Evolutionary conservation across 2,113 vertebrate genomes (phyloP).

Genomic region (Hepsetus odoe): DNA sequence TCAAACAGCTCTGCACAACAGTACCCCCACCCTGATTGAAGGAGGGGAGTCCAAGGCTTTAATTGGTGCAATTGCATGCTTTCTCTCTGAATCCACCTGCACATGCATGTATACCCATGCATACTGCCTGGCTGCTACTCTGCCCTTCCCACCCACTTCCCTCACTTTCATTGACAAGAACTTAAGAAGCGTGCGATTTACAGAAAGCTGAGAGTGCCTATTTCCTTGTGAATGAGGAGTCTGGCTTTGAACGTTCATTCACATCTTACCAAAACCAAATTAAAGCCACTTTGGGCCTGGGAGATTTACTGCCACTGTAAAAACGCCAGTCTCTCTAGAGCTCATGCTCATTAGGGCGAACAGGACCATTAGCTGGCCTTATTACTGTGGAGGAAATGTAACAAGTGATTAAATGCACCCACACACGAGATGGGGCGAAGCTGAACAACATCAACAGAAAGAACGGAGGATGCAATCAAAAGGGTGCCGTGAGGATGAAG

Average conservation of each 20-base stretch:
- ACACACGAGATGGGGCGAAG: slow-evolving; percentile 5
- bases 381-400: slow-evolving; percentile 28
- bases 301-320: slow-evolving; percentile 45
- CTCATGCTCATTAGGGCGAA: slow-evolving; percentile 35
- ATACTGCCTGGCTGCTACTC: too few species aligned
- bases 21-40: too few species aligned
- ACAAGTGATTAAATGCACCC: slow-evolving; percentile 37
- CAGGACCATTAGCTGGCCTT: slow-evolving; percentile 19
- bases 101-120: slow-evolving; percentile 39
- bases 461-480: slow-evolving; percentile 15
- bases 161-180: slow-evolving; percentile 24
- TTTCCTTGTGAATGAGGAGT: slow-evolving; percentile 23
- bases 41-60: too few species aligned
- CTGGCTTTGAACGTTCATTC: slow-evolving; percentile 31
- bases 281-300: slow-evolving; percentile 21
- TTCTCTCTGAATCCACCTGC: neutral
- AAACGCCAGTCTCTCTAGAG: slow-evolving; percentile 28
- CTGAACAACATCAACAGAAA: neutral
- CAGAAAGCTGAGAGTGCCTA: slow-evolving; percentile 7
- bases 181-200: neutral
- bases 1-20: too few species aligned
- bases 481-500: slow-evolving; percentile 35
- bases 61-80: too few species aligned
- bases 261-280: slow-evolving; percentile 34
- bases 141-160: neutral